A percentile compares a stretch with the other conserved stretches of the same genome.
These are phyloP conservation scores for Malurus cyaneus DNA, from an alignment of 2,113 vertebrate genomes.

Conservation along the genomic window DNA sequence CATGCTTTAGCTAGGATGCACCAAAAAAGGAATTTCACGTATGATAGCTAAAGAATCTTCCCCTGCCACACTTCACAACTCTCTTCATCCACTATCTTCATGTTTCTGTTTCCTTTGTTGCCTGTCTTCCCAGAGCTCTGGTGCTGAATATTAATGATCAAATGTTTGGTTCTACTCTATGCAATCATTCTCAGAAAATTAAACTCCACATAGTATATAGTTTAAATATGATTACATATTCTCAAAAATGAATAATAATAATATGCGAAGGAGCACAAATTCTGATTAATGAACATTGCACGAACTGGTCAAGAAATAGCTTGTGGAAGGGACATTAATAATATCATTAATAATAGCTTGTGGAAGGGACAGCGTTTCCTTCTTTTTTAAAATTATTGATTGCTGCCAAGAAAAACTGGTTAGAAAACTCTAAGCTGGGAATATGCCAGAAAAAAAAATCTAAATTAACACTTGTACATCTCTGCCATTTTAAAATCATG, in stretches of 20 bases:
- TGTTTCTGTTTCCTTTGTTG: neutral
- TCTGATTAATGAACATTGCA: neutral
- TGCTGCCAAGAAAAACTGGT: neutral
- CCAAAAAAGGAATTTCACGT: neutral
- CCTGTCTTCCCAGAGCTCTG: neutral
- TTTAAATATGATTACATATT: neutral
- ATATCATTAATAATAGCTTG: neutral
- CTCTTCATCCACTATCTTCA: neutral
- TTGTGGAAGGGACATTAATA: neutral
- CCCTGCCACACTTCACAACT: neutral
- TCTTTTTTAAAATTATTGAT: neutral
- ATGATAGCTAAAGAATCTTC: neutral
- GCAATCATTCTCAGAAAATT: slow-evolving; percentile 11
- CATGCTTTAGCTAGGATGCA: neutral
- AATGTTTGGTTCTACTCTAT: neutral
- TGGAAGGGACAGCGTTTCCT: neutral
- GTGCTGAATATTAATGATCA: slow-evolving; percentile 16
- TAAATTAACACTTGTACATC: neutral
- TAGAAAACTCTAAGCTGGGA: neutral
- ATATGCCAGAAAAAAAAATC: neutral
- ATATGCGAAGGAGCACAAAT: neutral
- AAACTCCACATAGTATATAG: neutral
- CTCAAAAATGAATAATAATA: neutral
- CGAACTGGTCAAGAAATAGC: neutral
- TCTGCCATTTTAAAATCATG: neutral